Percentiles rank a stretch among this genome's conserved stretches.
phyloP scores from a whole-genome alignment of 2,888 invertebrate genomes.

The Chromoteleia sp. region DNA sequence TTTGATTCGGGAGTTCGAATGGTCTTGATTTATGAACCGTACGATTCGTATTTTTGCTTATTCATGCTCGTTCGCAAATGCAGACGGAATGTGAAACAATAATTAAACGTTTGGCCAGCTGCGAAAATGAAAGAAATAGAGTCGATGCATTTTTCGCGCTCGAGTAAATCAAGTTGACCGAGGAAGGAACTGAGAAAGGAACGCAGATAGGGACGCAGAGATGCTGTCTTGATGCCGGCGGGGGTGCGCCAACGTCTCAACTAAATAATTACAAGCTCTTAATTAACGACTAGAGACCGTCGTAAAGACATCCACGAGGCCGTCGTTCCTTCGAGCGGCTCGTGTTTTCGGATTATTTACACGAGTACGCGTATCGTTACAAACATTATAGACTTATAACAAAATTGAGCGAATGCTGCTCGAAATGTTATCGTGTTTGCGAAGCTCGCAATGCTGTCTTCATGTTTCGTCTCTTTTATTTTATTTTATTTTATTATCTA shows the following conservation, averaged over 20 bases:
- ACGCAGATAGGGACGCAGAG: constrained; percentile 63
- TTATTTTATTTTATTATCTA: no score
- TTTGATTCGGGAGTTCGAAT: neutral
- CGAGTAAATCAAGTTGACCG: constrained; percentile 80
- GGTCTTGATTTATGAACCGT: constrained; percentile 16
- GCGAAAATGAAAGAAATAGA: constrained; percentile 65
- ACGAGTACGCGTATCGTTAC: constrained; percentile 77
- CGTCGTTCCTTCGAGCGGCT: constrained; percentile 78
- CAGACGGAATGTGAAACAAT: constrained; percentile 45
- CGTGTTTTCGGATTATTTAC: constrained; percentile 84
- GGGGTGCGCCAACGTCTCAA: constrained; percentile 84
- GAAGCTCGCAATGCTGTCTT: no score
- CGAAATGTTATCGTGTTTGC: neutral
- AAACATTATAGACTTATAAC: constrained; percentile 72
- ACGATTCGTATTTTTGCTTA: constrained; percentile 29
- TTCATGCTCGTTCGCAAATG: constrained; percentile 24
- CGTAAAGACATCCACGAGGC: constrained; percentile 83
- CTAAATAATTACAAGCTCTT: constrained; percentile 84
- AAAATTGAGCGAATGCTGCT: constrained; percentile 33
- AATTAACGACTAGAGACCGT: constrained; percentile 84
- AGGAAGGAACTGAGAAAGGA: constrained; percentile 72
- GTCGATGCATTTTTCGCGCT: constrained; percentile 74
- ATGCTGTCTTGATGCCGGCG: constrained; percentile 80
- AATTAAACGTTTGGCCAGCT: constrained; percentile 41
- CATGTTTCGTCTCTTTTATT: no score